These are phyloP conservation scores for Tenebrosternarchus preto DNA, from an alignment of 2,113 vertebrate species.

Conservation along the genomic window DNA sequence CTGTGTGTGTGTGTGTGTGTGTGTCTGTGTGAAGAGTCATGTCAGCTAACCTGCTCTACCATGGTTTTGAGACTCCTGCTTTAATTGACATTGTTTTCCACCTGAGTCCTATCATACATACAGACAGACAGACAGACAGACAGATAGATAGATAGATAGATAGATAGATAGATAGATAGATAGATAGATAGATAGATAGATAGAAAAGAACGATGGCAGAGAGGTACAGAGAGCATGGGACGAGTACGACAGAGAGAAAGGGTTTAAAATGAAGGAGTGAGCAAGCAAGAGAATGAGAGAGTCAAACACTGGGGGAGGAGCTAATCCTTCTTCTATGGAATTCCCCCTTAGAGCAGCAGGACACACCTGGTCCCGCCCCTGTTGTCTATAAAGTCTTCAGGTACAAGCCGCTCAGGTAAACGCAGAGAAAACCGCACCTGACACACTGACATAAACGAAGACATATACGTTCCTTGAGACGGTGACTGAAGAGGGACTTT, in stretches of 20 bases:
- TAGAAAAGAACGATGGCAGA: background rate
- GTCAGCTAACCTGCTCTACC: background rate
- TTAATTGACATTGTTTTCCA: background rate
- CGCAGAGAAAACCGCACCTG: conserved; percentile 41
- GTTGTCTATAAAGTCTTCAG: conserved; percentile 1
- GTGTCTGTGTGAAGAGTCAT: conserved; percentile 5
- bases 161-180: background rate
- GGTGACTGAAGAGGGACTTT: too few relatives aligned
- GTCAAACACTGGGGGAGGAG: conserved; percentile 35
- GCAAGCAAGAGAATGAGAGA: background rate
- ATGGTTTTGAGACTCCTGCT: conserved; percentile 3
- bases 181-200: background rate
- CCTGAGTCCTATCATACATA: background rate
- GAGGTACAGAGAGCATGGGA: background rate
- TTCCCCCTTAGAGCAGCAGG: conserved; percentile 61
- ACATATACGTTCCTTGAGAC: background rate
- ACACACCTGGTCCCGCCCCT: conserved; percentile 59
- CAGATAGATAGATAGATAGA: background rate
- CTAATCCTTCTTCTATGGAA: conserved; percentile 64
- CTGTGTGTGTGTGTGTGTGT: conserved; percentile 6
- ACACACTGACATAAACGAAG: background rate
- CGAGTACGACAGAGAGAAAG: background rate
- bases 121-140: background rate
- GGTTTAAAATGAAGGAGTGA: background rate
- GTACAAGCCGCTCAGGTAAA: conserved; percentile 58